Evolutionary conservation across 2,113 vertebrate genomes (phyloP).

Genomic region (Corythornis madagascariensis): DNA sequence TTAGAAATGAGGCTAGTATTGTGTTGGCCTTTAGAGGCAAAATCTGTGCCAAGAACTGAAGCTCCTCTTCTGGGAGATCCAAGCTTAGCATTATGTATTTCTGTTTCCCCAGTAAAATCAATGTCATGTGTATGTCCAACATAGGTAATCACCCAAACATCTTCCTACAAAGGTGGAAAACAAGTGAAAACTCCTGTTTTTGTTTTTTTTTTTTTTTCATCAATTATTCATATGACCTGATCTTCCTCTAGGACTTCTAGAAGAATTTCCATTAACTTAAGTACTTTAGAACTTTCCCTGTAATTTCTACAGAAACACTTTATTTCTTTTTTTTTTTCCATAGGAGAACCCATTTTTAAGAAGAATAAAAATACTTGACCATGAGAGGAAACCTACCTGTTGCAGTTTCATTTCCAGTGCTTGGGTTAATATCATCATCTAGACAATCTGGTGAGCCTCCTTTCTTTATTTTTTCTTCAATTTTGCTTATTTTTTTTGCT

Average conservation of each 20-base stretch:
- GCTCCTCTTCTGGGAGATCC: not conserved
- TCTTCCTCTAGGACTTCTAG: not conserved
- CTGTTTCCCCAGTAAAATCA: not conserved
- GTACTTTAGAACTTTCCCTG: not conserved
- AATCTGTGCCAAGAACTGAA: not conserved
- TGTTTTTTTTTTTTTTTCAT: not conserved
- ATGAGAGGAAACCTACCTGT: slow-evolving; percentile 76
- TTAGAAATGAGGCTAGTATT: not conserved
- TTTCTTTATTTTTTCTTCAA: slow-evolving; percentile 82
- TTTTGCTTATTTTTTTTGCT: slow-evolving; percentile 79
- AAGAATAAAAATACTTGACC: not conserved
- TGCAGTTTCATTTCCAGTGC: slow-evolving; percentile 77
- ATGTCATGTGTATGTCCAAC: not conserved
- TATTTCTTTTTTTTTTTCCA: not conserved
- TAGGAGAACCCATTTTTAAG: not conserved
- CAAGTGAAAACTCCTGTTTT: not conserved
- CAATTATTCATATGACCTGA: not conserved
- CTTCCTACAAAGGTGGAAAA: not conserved
- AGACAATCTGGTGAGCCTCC: slow-evolving; percentile 51
- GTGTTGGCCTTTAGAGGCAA: not conserved
- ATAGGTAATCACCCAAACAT: not conserved
- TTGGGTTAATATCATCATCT: slow-evolving; percentile 75
- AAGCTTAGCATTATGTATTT: not conserved
- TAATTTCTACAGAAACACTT: not conserved
- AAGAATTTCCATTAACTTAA: not conserved